Percentiles rank a stretch among this genome's conserved stretches.
These are phyloP conservation scores for Cladopsammia gracilis DNA, from an alignment of 64 coral and sea anemone genomes.

Conservation along the genomic window DNA sequence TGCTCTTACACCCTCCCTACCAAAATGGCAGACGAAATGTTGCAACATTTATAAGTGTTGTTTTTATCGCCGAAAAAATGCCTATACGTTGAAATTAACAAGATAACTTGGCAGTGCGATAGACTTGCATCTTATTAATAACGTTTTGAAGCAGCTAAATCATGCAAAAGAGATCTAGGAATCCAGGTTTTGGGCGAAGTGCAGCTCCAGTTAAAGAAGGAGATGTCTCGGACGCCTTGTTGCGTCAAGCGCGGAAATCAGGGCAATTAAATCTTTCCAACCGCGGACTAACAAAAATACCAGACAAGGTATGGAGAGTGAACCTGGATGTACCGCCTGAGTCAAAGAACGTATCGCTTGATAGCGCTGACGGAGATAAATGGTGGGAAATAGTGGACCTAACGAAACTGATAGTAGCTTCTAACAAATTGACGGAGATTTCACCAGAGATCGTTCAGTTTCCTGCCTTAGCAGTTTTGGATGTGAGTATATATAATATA, in stretches of 20 bases:
- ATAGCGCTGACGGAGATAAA: conserved; percentile 82
- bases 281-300: conserved; percentile 75
- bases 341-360: conserved; percentile 85
- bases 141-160: too few species aligned
- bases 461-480: conserved; percentile 81
- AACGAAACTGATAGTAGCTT: conserved; percentile 92
- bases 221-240: conserved; percentile 83
- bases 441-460: conserved; percentile 76
- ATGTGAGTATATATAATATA: conserved; percentile 72
- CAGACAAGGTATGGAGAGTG: conserved; percentile 94
- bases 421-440: conserved; percentile 87
- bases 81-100: too few species aligned
- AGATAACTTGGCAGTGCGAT: too few species aligned
- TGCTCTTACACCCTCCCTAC: too few species aligned
- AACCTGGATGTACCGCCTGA: conserved; percentile 92
- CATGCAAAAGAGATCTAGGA: conserved; percentile 84
- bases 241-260: conserved; percentile 87
- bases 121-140: too few species aligned
- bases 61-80: too few species aligned
- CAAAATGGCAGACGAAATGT: too few species aligned
- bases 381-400: conserved; percentile 98
- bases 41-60: too few species aligned
- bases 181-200: conserved; percentile 53
- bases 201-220: background rate
- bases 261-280: conserved; percentile 95